Evolutionary conservation across 2,113 vertebrate genomes (phyloP), one percentile per base, ranked within the genome.

Genomic region (Halcyon malimbica): DNA sequence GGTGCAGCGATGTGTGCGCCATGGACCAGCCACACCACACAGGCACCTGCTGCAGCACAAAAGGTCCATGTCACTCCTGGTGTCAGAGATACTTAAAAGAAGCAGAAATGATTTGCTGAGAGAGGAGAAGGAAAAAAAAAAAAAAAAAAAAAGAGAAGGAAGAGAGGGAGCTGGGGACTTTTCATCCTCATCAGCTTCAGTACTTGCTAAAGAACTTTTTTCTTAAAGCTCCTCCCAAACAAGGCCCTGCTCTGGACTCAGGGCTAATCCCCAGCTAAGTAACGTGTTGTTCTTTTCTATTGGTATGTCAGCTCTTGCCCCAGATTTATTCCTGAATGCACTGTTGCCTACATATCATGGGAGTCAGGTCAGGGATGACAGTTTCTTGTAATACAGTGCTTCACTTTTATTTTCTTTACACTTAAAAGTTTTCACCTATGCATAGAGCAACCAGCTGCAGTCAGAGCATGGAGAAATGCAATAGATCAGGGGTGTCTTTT

Each of bases 1-100:
- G 28, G 60, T 20, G 24, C 13, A 21, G 7, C 11, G 2, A 1
- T 2, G 0, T 2, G 2, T 3, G n/a, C 8, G 26, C 5, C 1
- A 60, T 0, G 2, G 46, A 23, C 25, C 44, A 11, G 7, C 18
- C 21, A 1, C 5, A 10, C 23, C 5, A 7, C 33, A 13, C 13
- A 2, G 24, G 13, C 2, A 2, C 41, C 29, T 2, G 23, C 48
- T 25, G 57, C 42, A 33, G 57, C 73, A 56, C 37, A 23, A 13
- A 24, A 7, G 7, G 48, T 24, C 42, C 37, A 33, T 56, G 56
- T 24, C 16, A 13, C 24, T 39, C 24, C 39, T 28, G 28, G 18
- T 8, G 13, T n/a, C 62, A 12, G n/a, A 31, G 50, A 14, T 11
- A 19, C 8, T 41, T 19, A 37, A 53, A 67, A 28, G 35, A 10